Base-by-base conservation (phyloP, 2,797 vertebrate genomes). In the Sebastes itinus region DNA sequence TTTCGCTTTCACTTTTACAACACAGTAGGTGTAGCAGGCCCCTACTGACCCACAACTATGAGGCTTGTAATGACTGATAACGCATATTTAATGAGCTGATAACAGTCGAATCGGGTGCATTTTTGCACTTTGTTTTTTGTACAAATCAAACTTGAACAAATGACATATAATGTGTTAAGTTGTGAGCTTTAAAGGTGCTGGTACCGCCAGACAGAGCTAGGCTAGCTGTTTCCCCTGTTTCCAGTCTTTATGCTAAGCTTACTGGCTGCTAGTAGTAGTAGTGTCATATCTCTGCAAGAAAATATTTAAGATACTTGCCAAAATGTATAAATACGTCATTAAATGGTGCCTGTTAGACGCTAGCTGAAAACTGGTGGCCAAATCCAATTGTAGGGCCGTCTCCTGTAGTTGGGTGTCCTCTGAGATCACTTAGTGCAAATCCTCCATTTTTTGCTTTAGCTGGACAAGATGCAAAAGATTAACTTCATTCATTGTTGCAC, bases 391-490 rank as follows among this genome's bases (percentile, higher is more conserved):
- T 54, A 58, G 55, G 32, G 22, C 78, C 63, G 30, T 60, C 49
- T 56, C 27, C 18, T 87, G 77, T 28, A 55, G 30, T 61, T 52
- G 12, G 28, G 11, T 66, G 73, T 84, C 75, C 72, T 63, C 28
- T 72, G 80, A 70, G 79, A 82, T 89, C 28, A 87, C 70, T 88
- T 84, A 62, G 69, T 77, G 56, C 35, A 86, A 85, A 83, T 79
- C 65, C 23, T 68, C 30, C 9, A 25, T 72, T 88, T 88, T 84
- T 28, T 83, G n/a, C 77, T 56, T 80, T 63, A 66, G 58, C 65
- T 80, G 66, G 55, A 85, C 55, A 28, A 62, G 52, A 90, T 81
- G 58, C 62, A 72, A 81, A 83, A 72, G 38, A 87, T 88, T 69
- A 87, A 77, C 42, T 80, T 61, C 27, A 25, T 77, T 84, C 46